phyloP scores from a whole-genome alignment of 2,113 vertebrate species.

The Lepisosteus osseus region DNA sequence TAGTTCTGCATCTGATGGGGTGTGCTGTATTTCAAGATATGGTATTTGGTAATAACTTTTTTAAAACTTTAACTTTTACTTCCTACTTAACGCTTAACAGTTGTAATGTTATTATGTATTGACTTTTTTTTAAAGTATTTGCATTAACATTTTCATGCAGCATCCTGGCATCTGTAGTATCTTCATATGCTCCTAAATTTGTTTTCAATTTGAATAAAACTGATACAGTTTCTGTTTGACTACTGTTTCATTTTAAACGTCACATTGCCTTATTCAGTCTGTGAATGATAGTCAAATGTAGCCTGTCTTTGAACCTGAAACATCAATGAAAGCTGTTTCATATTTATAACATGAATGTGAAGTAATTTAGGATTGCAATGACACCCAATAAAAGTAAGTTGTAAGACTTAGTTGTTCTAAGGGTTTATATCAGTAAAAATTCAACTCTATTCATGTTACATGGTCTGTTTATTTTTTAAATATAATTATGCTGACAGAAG shows the following conservation, averaged over 20 bases:
- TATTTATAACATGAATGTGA: too few relatives aligned
- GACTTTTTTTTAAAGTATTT: neutral
- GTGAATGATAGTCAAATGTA: constrained; percentile 11
- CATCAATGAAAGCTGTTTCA: too few relatives aligned
- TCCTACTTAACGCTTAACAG: neutral
- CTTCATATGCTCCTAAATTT: constrained; percentile 29
- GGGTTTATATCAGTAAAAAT: too few relatives aligned
- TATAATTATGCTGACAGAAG: too few relatives aligned
- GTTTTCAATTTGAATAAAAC: constrained; percentile 53
- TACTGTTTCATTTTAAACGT: neutral
- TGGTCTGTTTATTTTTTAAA: too few relatives aligned
- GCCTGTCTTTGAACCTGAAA: neutral
- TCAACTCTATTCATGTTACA: too few relatives aligned
- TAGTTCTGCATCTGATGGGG: too few relatives aligned
- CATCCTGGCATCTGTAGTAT: neutral
- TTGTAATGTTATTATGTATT: too few relatives aligned
- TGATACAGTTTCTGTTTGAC: neutral
- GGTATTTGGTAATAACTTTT: neutral
- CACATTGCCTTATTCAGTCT: neutral
- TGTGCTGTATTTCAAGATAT: neutral
- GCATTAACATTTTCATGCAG: constrained; percentile 14
- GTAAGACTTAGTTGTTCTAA: too few relatives aligned
- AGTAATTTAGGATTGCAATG: too few relatives aligned
- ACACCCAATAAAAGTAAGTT: too few relatives aligned
- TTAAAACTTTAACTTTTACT: neutral